Evolutionary conservation across 92 coral and sea anemone genomes (phyloP).

Genomic region (Parazoanthus swiftii): DNA sequence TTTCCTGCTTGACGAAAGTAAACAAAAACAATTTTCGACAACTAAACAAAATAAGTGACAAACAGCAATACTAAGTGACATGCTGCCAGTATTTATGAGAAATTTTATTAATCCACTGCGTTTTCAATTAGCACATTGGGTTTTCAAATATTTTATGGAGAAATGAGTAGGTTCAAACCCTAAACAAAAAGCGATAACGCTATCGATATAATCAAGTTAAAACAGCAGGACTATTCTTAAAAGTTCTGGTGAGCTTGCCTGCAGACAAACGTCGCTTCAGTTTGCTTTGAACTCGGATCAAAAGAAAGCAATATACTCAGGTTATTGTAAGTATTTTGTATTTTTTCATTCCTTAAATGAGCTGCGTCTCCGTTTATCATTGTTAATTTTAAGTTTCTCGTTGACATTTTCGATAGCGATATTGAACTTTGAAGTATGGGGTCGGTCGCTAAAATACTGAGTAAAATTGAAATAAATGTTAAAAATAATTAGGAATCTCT

Average conservation of each 20-base stretch:
- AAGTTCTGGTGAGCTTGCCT: background rate
- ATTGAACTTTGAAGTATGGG: no score
- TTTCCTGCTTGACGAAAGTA: background rate
- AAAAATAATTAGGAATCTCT: no score
- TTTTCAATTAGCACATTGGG: background rate
- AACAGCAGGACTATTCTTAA: background rate
- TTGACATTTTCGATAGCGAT: no score
- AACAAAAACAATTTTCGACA: background rate
- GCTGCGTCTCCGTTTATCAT: background rate
- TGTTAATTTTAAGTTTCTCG: background rate
- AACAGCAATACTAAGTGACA: background rate
- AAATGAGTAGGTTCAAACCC: background rate
- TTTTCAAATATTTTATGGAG: background rate
- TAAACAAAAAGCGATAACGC: background rate
- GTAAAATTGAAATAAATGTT: background rate
- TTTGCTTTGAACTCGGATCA: background rate
- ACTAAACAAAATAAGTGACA: background rate
- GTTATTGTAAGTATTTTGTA: background rate
- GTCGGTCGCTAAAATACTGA: background rate
- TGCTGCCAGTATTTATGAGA: background rate
- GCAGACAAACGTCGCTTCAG: background rate
- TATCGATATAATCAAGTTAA: background rate
- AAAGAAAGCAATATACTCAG: background rate
- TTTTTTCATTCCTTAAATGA: no score
- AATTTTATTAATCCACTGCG: background rate